Percentiles rank a stretch among this genome's conserved stretches.
Conservation (phyloP, 1,140 invertebrate species). For the Bombyx mandarina region DNA sequence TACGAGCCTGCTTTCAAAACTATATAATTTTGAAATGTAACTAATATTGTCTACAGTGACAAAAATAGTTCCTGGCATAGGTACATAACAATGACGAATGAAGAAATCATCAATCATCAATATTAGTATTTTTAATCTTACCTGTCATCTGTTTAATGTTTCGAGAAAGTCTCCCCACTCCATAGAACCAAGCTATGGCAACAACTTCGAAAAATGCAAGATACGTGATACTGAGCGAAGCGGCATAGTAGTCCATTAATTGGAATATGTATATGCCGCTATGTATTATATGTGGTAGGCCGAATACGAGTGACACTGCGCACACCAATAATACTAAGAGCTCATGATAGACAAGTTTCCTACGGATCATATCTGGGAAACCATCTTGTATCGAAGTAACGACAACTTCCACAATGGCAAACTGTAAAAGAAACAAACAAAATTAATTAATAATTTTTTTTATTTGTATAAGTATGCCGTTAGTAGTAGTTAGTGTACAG, state of each 20-base stretch:
- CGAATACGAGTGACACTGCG: conserved; percentile 85
- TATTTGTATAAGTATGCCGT: too few species aligned
- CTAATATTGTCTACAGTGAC: too few species aligned
- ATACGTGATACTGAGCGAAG: conserved; percentile 92
- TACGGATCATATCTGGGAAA: conserved; percentile 87
- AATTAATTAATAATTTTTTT: too few species aligned
- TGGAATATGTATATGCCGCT: conserved; percentile 95
- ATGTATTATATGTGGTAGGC: conserved; percentile 88
- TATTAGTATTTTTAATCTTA: background rate
- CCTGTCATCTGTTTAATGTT: conserved; percentile 93
- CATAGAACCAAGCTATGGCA: conserved; percentile 92
- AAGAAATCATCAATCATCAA: too few species aligned
- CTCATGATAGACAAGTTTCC: conserved; percentile 87
- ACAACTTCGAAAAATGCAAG: conserved; percentile 93
- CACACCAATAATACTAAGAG: conserved; percentile 88
- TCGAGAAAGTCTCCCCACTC: conserved; percentile 81
- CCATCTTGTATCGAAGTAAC: conserved; percentile 93
- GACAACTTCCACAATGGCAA: conserved; percentile 92
- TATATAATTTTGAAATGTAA: too few species aligned
- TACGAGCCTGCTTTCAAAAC: too few species aligned
- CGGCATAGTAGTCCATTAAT: conserved; percentile 93
- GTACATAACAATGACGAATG: too few species aligned
- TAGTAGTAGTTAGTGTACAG: too few species aligned
- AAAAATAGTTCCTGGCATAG: too few species aligned
- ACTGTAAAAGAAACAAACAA: conserved; percentile 70